Evolutionary conservation across 2,113 vertebrate genomes (phyloP), one percentile per base, ranked within the genome.

Genomic region (Apteryx owenii): DNA sequence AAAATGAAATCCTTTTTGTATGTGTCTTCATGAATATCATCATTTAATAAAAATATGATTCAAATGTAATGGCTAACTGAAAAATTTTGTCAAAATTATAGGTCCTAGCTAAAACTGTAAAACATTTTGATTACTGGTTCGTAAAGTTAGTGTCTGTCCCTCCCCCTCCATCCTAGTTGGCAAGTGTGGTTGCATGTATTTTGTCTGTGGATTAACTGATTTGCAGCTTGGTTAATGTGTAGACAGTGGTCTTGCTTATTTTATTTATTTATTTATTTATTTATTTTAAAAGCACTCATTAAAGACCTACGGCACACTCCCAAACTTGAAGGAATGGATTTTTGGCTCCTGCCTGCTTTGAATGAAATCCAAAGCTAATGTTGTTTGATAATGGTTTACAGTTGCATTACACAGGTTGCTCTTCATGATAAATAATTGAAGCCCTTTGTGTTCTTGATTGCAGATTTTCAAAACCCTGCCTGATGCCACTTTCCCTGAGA

Each of bases 391-490:
- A 94, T 91, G 90, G 82, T 93, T 97, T 97, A 64, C 73, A 95
- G 76, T 97, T 95, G 91, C 75, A 88, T 90, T 93, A 73, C 88
- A 53, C 66, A 94, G 93, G 95, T 97, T 97, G 94, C 92, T 95
- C 61, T 86, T 97, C 19, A 42, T 29, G 89, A 92, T 92, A 97
- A 97, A 97, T 95, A 97, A 97, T 95, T 96, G 94, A 96, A 95
- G 81, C 96, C 64, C 75, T 97, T 97, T 98, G 46, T 98, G 89
- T 98, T 98, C 96, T 96, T 97, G 93, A 94, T 98, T 98, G 95
- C 98, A 99, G 99, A 99, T 99, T 98, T 99, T 99, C 97, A 98
- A 98, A 97, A 99, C 99, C 88, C 97, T 96, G 96, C 99, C 99
- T 25, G 98, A 99, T 97, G 97, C 97, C 16, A 97, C 98, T 87